Evolutionary conservation across 2,888 invertebrate species (phyloP), one percentile per base, ranked within the genome.

Genomic region (Morpho helenor): DNA sequence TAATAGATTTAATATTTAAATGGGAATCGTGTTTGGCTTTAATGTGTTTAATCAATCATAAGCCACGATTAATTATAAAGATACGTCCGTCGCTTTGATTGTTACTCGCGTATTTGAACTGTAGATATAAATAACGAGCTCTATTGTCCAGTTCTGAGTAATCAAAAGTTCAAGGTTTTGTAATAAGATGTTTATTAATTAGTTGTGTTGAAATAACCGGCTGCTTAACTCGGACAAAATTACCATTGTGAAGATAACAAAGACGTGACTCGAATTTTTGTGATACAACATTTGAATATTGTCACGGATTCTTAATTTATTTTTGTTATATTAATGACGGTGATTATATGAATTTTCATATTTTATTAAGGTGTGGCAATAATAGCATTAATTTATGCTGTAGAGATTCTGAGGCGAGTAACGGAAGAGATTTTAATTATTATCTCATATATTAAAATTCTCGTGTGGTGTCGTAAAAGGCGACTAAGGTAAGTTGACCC

Each of bases 41-140:
- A 88, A 89, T 89, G 88, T 82, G 77, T 83, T 89, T 87, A 90
- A 90, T 90, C 89, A 89, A 90, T 90, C 90, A 89, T 85, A 83
- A 80, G 79, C 74, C 74, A 83, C 88, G 89, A 90, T 90, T 90
- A 90, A 89, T 90, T 90, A 88, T 84, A 77, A 66, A 85, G 89
- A 89, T 89, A 89, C 75, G 84, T 82, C 75, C 75, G 75, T 77
- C 72, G 72, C 68, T 79, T 66, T 73, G 79, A 80, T 81, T 81
- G 82, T 82, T 75, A 63, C 63, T 68, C 66, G 68, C 68, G 66
- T 73, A 72, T 79, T 79, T 79, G 76, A 77, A 72, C 76, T 79
- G 78, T 77, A 81, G 78, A 77, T 81, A 83, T 77, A 73, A 79
- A 77, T 83, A 87, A 82, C 80, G 75, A 84, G 80, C 73, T 69